Percentiles rank a stretch among this genome's conserved stretches.
phyloP scores from a whole-genome alignment of 1,140 invertebrate genomes.

The Neomicropteryx cornuta region DNA sequence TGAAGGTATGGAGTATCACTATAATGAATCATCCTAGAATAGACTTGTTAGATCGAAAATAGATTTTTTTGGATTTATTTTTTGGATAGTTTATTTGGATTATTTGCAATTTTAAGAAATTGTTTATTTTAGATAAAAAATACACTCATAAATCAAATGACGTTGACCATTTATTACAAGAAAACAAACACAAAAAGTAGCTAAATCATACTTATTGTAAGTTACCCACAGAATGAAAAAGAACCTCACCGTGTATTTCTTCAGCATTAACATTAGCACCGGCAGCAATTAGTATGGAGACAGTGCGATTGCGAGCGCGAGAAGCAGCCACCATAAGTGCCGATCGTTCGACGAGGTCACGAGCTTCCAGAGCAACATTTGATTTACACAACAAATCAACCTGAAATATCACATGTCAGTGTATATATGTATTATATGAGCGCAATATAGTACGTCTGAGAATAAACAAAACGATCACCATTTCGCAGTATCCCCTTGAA shows the following conservation, averaged over 20 bases:
- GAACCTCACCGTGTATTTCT: slow-evolving; percentile 54
- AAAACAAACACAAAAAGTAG: no score
- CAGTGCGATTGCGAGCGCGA: slow-evolving; percentile 25
- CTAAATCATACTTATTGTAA: background rate
- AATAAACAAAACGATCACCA: slow-evolving; percentile 17
- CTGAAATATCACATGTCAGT: slow-evolving; percentile 16
- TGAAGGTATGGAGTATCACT: no score
- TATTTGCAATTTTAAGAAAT: no score
- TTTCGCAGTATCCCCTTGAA: slow-evolving; percentile 26
- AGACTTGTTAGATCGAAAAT: no score
- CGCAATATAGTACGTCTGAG: background rate
- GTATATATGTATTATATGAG: background rate
- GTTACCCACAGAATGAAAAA: slow-evolving; percentile 9
- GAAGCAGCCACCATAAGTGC: slow-evolving; percentile 27
- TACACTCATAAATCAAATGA: no score
- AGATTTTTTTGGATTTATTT: no score
- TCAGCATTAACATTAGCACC: slow-evolving; percentile 68
- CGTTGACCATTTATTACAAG: no score
- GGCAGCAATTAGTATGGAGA: slow-evolving; percentile 37
- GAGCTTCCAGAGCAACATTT: slow-evolving; percentile 27
- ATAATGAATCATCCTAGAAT: no score
- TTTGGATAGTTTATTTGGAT: no score
- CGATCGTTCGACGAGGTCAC: slow-evolving; percentile 29
- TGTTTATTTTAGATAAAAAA: no score
- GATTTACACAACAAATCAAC: slow-evolving; percentile 26